Evolutionary conservation across 1,140 invertebrate genomes (phyloP), one percentile per base, ranked within the genome.

Genomic region (Metopolophium dirhodum): DNA sequence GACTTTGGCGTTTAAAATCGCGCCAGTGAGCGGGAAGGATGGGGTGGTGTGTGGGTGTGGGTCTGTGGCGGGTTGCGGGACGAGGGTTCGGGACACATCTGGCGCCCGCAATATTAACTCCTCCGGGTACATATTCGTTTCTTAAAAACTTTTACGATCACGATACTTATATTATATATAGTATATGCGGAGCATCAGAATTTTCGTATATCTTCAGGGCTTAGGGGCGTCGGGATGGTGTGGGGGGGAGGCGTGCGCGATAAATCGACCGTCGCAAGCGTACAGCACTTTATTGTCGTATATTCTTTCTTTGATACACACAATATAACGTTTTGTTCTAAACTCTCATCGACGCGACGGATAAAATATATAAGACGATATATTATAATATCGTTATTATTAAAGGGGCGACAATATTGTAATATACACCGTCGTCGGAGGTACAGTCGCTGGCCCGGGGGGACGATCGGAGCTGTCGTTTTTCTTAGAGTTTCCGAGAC

Each of bases 51-150:
- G 61, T 18, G 14, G 22, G 51, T 45, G 83, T 11, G 30, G 61
- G 61, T 77, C 30, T n/a, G 14, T n/a, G 85, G 41, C 2, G 85
- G 41, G 85, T 87, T 37, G 35, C 3, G 14, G 26, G 41, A 47
- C 45, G 85, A 86, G 26, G 61, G 37, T n/a, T 91, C 51, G 82
- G 47, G 26, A 14, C 91, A 92, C 91, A 92, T 92, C 91, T 92
- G 91, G 91, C 91, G 91, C 91, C 91, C 91, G 49, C 91, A 54
- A 92, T 92, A 92, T 92, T 85, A 85, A 92, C 91, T 92, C 91
- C 68, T 83, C 91, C 37, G 90, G 90, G 61, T 68, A 49, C 90
- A 82, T 77, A 35, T 85, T 30, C 35, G 57, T 85, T 85, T 92
- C 91, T 92, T 85, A 85, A 92, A 92, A 92, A 92, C 77, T 85